These are phyloP conservation scores for Enteromius mattozi DNA, from an alignment of 2,797 vertebrate genomes.

Conservation along the genomic window DNA sequence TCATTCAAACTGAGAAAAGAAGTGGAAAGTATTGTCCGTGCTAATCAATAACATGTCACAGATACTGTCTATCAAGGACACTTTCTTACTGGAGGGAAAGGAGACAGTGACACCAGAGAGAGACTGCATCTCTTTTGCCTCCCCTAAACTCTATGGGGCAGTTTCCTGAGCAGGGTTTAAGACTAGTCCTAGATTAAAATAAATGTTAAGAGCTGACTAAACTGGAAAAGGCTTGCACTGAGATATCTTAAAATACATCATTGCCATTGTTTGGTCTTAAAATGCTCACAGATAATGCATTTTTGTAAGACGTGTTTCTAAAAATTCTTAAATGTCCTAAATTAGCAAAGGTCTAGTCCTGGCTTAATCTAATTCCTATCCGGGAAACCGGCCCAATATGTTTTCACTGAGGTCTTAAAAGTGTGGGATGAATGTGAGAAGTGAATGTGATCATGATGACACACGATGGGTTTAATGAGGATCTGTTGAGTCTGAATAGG, in stretches of 20 bases:
- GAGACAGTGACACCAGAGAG: not conserved
- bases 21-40: not conserved
- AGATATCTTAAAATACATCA: too few species aligned
- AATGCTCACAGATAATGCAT: too few species aligned
- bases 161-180: too few species aligned
- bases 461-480: not conserved
- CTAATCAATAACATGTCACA: not conserved
- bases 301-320: too few species aligned
- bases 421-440: not conserved
- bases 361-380: too few species aligned
- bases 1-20: not conserved
- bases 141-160: not conserved
- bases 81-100: not conserved
- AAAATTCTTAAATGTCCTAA: too few species aligned
- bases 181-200: too few species aligned
- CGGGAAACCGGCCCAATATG: too few species aligned
- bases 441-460: not conserved
- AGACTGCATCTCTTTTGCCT: not conserved
- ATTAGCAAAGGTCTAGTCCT: too few species aligned
- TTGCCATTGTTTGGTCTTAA: too few species aligned
- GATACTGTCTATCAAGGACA: not conserved
- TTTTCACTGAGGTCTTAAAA: not conserved
- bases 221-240: too few species aligned
- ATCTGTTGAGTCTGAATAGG: not conserved
- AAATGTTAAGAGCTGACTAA: too few species aligned